Conservation (phyloP, 2,113 vertebrate genomes). For the Promerops cafer region DNA sequence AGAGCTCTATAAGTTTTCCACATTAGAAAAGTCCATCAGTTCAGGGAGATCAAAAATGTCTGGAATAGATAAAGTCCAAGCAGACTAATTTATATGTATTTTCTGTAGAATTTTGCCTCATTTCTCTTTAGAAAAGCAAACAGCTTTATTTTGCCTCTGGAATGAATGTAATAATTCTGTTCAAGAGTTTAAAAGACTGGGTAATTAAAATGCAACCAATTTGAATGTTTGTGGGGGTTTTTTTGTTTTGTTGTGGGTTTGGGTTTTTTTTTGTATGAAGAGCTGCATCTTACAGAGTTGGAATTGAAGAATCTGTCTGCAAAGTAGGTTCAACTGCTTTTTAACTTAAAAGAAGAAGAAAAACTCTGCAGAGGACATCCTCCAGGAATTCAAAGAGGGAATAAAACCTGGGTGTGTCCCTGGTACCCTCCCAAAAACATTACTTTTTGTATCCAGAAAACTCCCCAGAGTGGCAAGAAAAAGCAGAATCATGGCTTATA, state of each 20-base stretch:
- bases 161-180: background rate
- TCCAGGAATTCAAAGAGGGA: background rate
- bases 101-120: background rate
- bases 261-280: background rate
- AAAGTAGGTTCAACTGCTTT: background rate
- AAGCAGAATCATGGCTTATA: background rate
- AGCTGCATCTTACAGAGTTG: background rate
- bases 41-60: background rate
- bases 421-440: background rate
- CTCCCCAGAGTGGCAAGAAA: background rate
- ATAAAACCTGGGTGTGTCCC: background rate
- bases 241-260: background rate
- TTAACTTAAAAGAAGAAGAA: background rate
- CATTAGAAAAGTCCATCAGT: background rate
- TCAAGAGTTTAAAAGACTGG: background rate
- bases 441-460: background rate
- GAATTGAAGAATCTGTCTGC: background rate
- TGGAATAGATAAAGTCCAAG: background rate
- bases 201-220: background rate
- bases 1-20: background rate
- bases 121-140: background rate
- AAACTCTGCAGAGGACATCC: background rate
- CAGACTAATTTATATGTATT: background rate
- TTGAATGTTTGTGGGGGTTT: background rate
- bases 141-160: background rate